These are phyloP conservation scores for Pogonophryne albipinna DNA, from an alignment of 2,797 vertebrate species.

Conservation along the genomic window DNA sequence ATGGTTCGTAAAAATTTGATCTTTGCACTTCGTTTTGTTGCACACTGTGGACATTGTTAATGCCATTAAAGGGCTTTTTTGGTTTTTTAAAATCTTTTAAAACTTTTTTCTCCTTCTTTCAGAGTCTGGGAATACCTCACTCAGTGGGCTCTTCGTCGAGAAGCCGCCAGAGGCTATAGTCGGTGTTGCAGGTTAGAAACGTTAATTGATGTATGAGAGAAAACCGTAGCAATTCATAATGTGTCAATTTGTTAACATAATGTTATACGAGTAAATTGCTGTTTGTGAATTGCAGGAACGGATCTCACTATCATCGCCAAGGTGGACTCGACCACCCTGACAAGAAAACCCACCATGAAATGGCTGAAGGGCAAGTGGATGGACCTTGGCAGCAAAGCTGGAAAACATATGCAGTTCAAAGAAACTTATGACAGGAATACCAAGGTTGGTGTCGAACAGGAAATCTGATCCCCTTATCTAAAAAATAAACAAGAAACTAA, in stretches of 20 bases:
- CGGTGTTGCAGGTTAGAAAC: constrained; percentile 71
- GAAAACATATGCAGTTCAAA: constrained; percentile 89
- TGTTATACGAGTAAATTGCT: constrained; percentile 3
- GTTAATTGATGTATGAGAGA: not conserved
- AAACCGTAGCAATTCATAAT: not conserved
- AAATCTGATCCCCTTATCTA: constrained; percentile 11
- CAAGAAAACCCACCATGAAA: constrained; percentile 86
- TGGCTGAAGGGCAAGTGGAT: constrained; percentile 96
- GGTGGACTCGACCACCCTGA: constrained; percentile 84
- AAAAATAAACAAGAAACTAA: constrained; percentile 10
- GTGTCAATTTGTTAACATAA: not conserved
- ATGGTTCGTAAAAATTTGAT: not conserved
- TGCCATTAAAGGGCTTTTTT: not conserved
- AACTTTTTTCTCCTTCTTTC: constrained; percentile 27
- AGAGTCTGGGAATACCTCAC: constrained; percentile 69
- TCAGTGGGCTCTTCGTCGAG: constrained; percentile 83
- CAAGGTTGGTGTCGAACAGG: constrained; percentile 79
- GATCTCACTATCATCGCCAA: constrained; percentile 76
- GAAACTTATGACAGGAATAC: constrained; percentile 89
- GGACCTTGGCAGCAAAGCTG: constrained; percentile 91
- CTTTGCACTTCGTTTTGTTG: constrained; percentile 29
- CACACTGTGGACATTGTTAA: constrained; percentile 3
- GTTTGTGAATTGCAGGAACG: constrained; percentile 68
- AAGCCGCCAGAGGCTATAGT: constrained; percentile 63
- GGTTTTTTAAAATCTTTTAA: not conserved